Percentiles rank a stretch among this genome's conserved stretches.
Conservation (phyloP, 2,113 vertebrate genomes). For the Pteronura brasiliensis region DNA sequence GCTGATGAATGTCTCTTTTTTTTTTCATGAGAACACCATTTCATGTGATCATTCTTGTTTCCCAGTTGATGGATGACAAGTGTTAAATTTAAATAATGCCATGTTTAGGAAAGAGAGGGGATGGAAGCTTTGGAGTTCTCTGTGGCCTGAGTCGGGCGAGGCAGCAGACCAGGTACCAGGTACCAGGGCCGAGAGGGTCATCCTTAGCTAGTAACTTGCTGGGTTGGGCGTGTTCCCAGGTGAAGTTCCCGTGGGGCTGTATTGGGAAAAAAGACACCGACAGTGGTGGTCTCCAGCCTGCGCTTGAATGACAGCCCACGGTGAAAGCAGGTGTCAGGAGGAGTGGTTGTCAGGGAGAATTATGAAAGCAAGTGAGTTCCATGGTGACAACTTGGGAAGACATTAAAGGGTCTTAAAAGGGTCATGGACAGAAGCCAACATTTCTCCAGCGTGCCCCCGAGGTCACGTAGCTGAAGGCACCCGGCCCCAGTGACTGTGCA, state of each 20-base stretch:
- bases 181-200: not conserved
- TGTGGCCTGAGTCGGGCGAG: not conserved
- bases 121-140: not conserved
- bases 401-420: constrained; percentile 18
- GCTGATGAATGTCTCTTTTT: constrained; percentile 23
- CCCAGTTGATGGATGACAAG: constrained; percentile 36
- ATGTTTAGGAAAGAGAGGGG: not conserved
- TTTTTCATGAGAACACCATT: constrained; percentile 18
- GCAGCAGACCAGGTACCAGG: not conserved
- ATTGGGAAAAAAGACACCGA: not conserved
- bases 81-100: constrained; percentile 44
- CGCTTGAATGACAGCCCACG: not conserved
- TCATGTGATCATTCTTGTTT: constrained; percentile 38
- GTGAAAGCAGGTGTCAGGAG: not conserved
- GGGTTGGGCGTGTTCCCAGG: not conserved
- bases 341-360: constrained; percentile 55
- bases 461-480: not conserved
- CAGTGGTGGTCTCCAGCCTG: not conserved
- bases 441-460: not conserved
- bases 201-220: not conserved
- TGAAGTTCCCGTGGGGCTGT: not conserved
- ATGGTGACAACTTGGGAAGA: constrained; percentile 44
- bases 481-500: not conserved
- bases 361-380: constrained; percentile 18
- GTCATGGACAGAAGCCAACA: not conserved